Base-by-base conservation (phyloP, 2,888 invertebrate genomes). In the Epinotia demarniana region DNA sequence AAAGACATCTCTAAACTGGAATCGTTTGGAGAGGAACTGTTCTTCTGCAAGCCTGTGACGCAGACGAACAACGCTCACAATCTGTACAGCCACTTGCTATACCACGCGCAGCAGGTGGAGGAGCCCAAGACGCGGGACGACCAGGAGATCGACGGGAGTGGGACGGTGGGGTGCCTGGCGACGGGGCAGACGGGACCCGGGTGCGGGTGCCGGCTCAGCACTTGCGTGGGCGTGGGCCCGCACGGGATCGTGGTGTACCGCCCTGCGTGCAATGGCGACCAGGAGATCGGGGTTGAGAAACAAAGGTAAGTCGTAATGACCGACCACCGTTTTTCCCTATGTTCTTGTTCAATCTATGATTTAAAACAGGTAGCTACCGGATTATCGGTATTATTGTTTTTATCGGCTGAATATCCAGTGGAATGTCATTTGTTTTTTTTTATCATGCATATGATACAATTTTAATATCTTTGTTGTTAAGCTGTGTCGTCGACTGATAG, bases 21-120 rank as follows among this genome's bases (percentile, higher is more conserved):
- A 80, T 96, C 96, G 49, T 98, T 97, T 88, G 98, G 98, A 0
- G 97, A 97, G 87, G 98, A 98, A 87, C 92, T 97, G 79, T 98
- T 98, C 88, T 96, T 96, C 86, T 97, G 96, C 85, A 95, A 96
- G 87, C 94, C 95, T 72, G 93, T 95, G 72, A 94, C 92, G 13
- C 92, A 92, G 78, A 91, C 88, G 70, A 95, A 95, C 79, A 95
- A 97, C 80, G 97, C 97, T 1, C 96, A 97, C 76, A 97, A 97
- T 53, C 95, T 97, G 64, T 96, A 96, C 86, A 97, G 97, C 69
- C 96, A 97, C 80, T 92, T 96, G 79, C 90, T 96, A 71, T 96
- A 96, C 81, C 95, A 95, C 80, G 92, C 94, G 77, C 95, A 95
- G 79, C 94, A 93, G 79, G 94, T 92, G 4, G 95, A 95, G 67